Base-by-base conservation (phyloP, 2,113 vertebrate genomes). In the Lonchura striata region DNA sequence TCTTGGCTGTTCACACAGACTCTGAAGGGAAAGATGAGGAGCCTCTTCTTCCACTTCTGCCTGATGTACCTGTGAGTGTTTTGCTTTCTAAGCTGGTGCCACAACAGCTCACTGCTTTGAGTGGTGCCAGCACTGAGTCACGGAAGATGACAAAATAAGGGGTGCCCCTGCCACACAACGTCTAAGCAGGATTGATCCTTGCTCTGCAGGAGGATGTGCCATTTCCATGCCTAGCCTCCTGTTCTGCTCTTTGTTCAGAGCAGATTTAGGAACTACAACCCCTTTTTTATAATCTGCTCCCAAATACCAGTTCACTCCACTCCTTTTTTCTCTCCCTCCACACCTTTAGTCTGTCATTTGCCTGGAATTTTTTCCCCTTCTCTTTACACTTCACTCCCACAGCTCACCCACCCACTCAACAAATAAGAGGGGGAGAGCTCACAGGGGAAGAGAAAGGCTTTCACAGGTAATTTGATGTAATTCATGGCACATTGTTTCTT, bases 391-490 rank as follows among this genome's bases (percentile, higher is more conserved):
- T 95, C 82, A 83, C 95, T 95, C 96, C 96, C 94, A 96, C 95
- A 64, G 77, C 78, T 89, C 56, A 8, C 59, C 93, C 95, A 95
- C 95, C 91, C 78, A 96, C 90, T 94, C 93, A 24, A 65, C 4
- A 10, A 95, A 64, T 52, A 82, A 91, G 89, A 92, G 85, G 83
- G 87, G 89, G 90, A 95, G 90, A 88, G 79, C 83, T 82, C 4
- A 2, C 65, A 88, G 64, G 94, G 94, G 93, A 78, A 91, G 93
- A 94, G 82, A 96, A 89, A 95, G 86, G 86, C 94, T 96, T 96
- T 96, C 92, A 95, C 94, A 94, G 93, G 94, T 97, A 97, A 97
- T 96, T 96, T 86, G 86, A 91, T 92, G 91, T 95, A 97, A 96
- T 97, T 94, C 79, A 28, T 6, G 65, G 86, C 74, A 66, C 57